Evolutionary conservation across 2,113 vertebrate species (phyloP).

Genomic region (Apus apus): DNA sequence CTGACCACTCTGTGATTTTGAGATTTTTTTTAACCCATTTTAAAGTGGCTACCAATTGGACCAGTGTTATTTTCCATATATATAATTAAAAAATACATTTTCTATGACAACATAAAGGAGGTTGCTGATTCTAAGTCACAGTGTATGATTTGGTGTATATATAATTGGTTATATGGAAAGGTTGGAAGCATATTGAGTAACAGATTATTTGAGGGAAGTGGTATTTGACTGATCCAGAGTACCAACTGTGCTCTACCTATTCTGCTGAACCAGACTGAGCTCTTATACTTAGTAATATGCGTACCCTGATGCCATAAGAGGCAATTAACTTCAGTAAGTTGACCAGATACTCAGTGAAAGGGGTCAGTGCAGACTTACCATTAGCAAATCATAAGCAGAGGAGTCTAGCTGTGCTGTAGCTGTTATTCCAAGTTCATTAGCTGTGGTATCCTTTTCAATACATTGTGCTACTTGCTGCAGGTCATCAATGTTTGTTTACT

Average conservation of each 20-base stretch:
- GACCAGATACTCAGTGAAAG: background rate
- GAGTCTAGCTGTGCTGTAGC: background rate
- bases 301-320: background rate
- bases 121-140: background rate
- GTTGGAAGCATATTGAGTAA: background rate
- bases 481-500: background rate
- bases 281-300: background rate
- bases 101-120: background rate
- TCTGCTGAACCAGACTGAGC: background rate
- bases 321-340: background rate
- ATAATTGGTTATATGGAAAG: background rate
- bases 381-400: background rate
- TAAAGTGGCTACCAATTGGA: background rate
- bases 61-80: background rate
- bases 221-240: background rate
- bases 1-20: too few species aligned
- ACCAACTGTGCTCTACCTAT: background rate
- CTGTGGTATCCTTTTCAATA: background rate
- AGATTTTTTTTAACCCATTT: background rate
- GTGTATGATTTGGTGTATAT: background rate
- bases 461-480: background rate
- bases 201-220: background rate
- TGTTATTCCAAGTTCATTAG: background rate
- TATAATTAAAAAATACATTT: background rate
- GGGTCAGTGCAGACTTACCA: background rate